A percentile compares a stretch with the other conserved stretches of the same genome.
phyloP scores from a whole-genome alignment of 92 coral and sea anemone genomes.

The Palythoa caribaeorum region DNA sequence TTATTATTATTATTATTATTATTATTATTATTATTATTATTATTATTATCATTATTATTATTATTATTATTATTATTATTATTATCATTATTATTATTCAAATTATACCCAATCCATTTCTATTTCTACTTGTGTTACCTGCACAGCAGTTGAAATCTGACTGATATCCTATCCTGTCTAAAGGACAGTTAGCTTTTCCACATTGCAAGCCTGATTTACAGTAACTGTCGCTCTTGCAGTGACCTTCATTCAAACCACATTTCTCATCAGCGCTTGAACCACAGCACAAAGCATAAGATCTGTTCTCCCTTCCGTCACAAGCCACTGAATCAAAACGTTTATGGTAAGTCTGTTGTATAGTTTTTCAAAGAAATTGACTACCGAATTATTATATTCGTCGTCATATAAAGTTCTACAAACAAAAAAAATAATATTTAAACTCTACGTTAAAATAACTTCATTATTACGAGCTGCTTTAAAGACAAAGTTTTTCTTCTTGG shows the following conservation, averaged over 20 bases:
- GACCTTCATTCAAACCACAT: constrained; percentile 18
- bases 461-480: too few relatives aligned
- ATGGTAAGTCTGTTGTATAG: not conserved
- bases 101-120: too few relatives aligned
- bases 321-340: not conserved
- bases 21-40: too few relatives aligned
- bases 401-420: too few relatives aligned
- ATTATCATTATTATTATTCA: too few relatives aligned
- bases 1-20: too few relatives aligned
- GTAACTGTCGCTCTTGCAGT: not conserved
- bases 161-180: not conserved
- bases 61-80: too few relatives aligned
- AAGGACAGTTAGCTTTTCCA: constrained; percentile 16
- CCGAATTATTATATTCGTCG: not conserved
- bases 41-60: too few relatives aligned
- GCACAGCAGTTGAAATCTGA: constrained; percentile 13
- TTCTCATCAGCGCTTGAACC: not conserved
- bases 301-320: not conserved
- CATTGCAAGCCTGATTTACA: not conserved
- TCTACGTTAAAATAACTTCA: too few relatives aligned
- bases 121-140: not conserved
- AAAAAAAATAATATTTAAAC: too few relatives aligned
- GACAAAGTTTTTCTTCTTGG: too few relatives aligned
- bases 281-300: not conserved
- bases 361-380: not conserved